Evolutionary conservation across 1,140 invertebrate species (phyloP).

Genomic region (Drosophila kurseongensis): DNA sequence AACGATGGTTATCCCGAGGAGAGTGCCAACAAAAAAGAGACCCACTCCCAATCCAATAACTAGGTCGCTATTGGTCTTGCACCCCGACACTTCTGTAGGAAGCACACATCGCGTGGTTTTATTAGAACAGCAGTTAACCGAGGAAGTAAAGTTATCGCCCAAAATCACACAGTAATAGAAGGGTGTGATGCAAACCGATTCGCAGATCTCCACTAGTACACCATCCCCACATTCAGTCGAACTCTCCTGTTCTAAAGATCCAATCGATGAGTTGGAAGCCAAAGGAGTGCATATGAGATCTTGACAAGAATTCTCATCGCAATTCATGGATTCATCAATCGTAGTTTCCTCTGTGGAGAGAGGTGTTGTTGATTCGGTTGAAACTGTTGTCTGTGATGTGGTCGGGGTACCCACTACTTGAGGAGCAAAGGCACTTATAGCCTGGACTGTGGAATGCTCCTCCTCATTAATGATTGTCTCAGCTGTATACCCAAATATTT

Average conservation of each 20-base stretch:
- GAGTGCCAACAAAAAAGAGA: conserved; percentile 29
- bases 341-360: neutral
- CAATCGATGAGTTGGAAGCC: neutral
- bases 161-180: conserved; percentile 45
- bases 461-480: neutral
- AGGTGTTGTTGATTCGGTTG: neutral
- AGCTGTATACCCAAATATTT: neutral
- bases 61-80: conserved; percentile 13
- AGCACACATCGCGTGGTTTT: conserved; percentile 25
- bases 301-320: neutral
- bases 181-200: conserved; percentile 27
- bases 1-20: conserved; percentile 37
- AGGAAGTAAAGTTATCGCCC: conserved; percentile 1
- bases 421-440: neutral
- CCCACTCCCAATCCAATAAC: conserved; percentile 37
- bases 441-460: neutral
- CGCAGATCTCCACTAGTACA: neutral
- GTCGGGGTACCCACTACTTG: neutral
- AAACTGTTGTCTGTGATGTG: neutral
- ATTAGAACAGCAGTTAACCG: conserved; percentile 49
- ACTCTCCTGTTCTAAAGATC: neutral
- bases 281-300: conserved; percentile 17
- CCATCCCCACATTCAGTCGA: neutral
- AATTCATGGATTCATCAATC: neutral
- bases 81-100: conserved; percentile 25